These are phyloP conservation scores for Athripsodes cinereus DNA, from an alignment of 2,888 invertebrate genomes.

Conservation along the genomic window DNA sequence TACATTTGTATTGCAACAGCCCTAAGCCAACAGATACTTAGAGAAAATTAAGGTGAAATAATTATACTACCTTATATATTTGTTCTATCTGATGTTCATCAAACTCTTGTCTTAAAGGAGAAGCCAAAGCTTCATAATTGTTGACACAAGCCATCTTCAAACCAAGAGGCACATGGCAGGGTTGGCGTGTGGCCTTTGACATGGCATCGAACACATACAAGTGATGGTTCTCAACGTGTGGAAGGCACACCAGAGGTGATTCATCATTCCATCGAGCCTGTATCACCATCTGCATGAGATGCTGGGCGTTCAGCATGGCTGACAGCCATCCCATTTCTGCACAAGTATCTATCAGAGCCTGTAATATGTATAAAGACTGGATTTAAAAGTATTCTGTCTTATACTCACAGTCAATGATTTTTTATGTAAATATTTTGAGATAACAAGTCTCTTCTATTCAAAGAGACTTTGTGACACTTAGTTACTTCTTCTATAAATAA, in stretches of 20 bases:
- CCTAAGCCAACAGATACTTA: neutral
- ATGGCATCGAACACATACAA: slow-evolving; percentile 53
- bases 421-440: too few relatives aligned
- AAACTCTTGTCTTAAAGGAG: slow-evolving; percentile 58
- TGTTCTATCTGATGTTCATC: slow-evolving; percentile 64
- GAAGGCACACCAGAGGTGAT: slow-evolving; percentile 69
- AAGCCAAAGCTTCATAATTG: slow-evolving; percentile 56
- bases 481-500: too few relatives aligned
- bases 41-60: too few relatives aligned
- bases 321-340: slow-evolving; percentile 88
- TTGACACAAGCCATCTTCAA: slow-evolving; percentile 49
- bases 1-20: neutral
- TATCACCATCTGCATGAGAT: slow-evolving; percentile 81
- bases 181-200: slow-evolving; percentile 38
- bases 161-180: slow-evolving; percentile 50
- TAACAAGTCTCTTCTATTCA: too few relatives aligned
- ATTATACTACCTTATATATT: slow-evolving; percentile 54
- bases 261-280: slow-evolving; percentile 86
- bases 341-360: slow-evolving; percentile 95
- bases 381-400: too few relatives aligned
- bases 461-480: too few relatives aligned
- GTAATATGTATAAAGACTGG: slow-evolving; percentile 30
- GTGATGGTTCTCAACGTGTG: slow-evolving; percentile 63
- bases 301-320: slow-evolving; percentile 69
- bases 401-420: too few relatives aligned